Percentiles rank a stretch among this genome's conserved stretches.
Conservation (phyloP, 2,888 invertebrate species). For the Psococerastis gibbosa region DNA sequence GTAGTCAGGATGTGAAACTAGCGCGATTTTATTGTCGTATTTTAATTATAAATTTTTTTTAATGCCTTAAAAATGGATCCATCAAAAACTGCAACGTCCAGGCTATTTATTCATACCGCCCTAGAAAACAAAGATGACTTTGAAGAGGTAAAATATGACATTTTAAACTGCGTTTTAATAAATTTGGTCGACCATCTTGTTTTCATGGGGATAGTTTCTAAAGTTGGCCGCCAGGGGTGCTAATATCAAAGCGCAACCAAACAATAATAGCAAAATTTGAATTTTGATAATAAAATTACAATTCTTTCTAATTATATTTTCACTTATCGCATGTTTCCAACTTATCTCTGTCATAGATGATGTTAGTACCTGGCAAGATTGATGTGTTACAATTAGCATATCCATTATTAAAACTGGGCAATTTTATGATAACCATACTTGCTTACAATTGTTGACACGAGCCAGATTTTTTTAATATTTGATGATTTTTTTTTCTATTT, state of each 20-base stretch:
- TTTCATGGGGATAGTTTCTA: too few species aligned
- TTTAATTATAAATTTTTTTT: conserved; percentile 1
- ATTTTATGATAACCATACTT: too few species aligned
- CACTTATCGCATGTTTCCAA: too few species aligned
- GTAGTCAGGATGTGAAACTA: conserved; percentile 8
- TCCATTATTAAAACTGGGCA: too few species aligned
- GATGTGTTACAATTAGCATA: too few species aligned
- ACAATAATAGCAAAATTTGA: neutral
- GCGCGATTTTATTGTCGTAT: neutral
- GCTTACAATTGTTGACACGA: neutral
- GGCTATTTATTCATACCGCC: conserved; percentile 61
- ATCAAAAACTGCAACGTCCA: conserved; percentile 32
- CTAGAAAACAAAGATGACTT: conserved; percentile 74
- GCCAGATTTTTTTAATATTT: too few species aligned
- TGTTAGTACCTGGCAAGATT: too few species aligned
- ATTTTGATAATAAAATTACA: neutral
- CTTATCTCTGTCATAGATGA: too few species aligned
- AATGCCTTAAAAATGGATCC: conserved; percentile 24
- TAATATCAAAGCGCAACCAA: neutral
- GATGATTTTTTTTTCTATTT: too few species aligned
- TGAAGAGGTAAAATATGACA: conserved; percentile 55
- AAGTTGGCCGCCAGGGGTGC: too few species aligned
- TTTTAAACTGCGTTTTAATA: conserved; percentile 19
- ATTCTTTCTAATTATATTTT: too few species aligned
- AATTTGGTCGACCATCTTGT: neutral